These are phyloP conservation scores for Harpagifer antarcticus DNA, from an alignment of 2,797 vertebrate genomes.

Conservation along the genomic window DNA sequence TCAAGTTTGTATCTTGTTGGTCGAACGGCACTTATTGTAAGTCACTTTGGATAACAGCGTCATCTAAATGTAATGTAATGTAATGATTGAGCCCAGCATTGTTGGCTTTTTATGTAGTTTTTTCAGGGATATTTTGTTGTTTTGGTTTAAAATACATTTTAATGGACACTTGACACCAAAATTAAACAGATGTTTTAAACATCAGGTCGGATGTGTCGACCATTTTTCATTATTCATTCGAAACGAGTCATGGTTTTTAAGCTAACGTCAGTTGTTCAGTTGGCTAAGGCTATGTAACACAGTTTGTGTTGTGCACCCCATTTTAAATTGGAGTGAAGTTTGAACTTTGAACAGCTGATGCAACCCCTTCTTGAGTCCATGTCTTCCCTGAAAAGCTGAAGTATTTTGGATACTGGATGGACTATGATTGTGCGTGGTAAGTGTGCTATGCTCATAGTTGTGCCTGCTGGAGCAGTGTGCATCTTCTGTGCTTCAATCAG, in stretches of 20 bases:
- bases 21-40: too few relatives aligned
- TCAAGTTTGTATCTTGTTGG: too few relatives aligned
- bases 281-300: not conserved
- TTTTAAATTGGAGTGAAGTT: not conserved
- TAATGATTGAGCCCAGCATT: not conserved
- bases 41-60: too few relatives aligned
- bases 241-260: not conserved
- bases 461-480: constrained; percentile 36
- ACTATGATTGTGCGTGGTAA: constrained; percentile 5
- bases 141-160: not conserved
- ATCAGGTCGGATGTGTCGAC: not conserved
- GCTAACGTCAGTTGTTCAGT: not conserved
- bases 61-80: too few relatives aligned
- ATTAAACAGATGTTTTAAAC: not conserved
- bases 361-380: not conserved
- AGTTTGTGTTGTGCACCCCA: too few relatives aligned
- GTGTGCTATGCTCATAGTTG: constrained; percentile 48
- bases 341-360: constrained; percentile 8
- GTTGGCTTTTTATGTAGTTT: not conserved
- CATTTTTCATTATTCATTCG: not conserved
- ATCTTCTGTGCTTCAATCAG: constrained; percentile 57
- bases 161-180: not conserved
- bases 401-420: constrained; percentile 6
- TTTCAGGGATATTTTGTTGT: not conserved
- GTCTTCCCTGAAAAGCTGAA: constrained; percentile 4